Base-by-base conservation (phyloP, 2,888 invertebrate genomes). In the Pseudoips prasinana region DNA sequence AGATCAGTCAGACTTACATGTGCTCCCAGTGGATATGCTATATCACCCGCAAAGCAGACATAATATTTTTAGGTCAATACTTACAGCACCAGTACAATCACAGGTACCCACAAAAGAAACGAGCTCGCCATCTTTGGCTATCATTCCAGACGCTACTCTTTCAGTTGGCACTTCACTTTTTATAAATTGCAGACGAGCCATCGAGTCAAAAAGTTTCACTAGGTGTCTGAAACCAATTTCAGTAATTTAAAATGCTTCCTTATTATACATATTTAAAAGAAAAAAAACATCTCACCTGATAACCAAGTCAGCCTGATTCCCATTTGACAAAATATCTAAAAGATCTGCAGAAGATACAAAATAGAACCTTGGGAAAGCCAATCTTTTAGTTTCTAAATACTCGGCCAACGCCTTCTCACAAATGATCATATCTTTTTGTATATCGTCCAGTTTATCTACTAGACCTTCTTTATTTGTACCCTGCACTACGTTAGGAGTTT, bases 381-480 rank as follows among this genome's bases (percentile, higher is more conserved):
- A 88, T 60, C 98, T 91, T 80, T 98, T 98, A 0, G 98, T 98
- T 90, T 98, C 98, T 60, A 98, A 90, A 83, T 98, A 98, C 76
- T 98, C 98, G 10, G 98, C 98, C 44, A 98, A 86, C 6, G 98
- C 98, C 83, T 98, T 98, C 82, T 98, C 98, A 76, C 98, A 98
- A 14, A 98, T 90, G 0, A 94, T 94, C 41, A 98, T 87, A 69
- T 96, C 94, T 53, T 92, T 93, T 73, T 98, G 98, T 27, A 98
- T 84, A 29, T 89, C 86, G 64, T 98, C 98, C 25, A 98, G 88
- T 44, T 92, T 91, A 39, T 93, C 92, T 25, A 94, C 93, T 39
- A 98, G 90, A 6, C 96, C 96, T 9, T 93, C 91, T 72, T 93
- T 94, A 72, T 97, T 98, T 2, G 98, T 98, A 1, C 97, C 96